phyloP scores from a whole-genome alignment of 2,888 invertebrate genomes.

The Magallana nippona region DNA sequence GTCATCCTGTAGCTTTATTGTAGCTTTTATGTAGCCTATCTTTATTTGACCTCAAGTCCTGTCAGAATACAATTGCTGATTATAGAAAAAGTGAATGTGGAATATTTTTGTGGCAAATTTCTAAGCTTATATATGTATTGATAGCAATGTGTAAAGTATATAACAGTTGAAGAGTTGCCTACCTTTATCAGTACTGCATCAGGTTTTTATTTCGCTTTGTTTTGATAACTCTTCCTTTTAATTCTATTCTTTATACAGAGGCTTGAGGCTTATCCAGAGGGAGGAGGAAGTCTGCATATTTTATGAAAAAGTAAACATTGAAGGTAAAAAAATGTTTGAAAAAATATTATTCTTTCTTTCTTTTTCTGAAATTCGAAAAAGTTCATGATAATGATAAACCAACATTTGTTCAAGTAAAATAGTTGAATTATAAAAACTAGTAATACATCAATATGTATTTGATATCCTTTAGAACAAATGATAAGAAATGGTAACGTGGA shows the following conservation, averaged over 20 bases:
- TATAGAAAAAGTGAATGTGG: too few species aligned
- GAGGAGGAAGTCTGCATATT: constrained; percentile 80
- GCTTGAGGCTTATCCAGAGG: constrained; percentile 79
- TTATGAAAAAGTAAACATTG: constrained; percentile 79
- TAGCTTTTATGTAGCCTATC: too few species aligned
- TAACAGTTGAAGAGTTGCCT: neutral
- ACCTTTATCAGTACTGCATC: neutral
- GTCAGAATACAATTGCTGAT: too few species aligned
- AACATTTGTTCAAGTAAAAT: neutral
- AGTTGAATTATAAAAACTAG: neutral
- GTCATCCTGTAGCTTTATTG: too few species aligned
- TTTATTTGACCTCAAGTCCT: too few species aligned
- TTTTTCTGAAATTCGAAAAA: neutral
- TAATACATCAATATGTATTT: neutral
- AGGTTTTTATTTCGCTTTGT: neutral
- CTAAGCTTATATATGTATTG: neutral
- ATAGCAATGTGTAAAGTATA: neutral
- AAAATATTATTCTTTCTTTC: neutral
- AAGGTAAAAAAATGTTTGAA: constrained; percentile 67
- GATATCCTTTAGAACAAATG: constrained; percentile 75
- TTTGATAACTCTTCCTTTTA: neutral
- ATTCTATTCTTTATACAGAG: constrained; percentile 65
- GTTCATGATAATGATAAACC: too few species aligned
- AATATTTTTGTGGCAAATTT: too few species aligned
- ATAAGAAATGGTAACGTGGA: constrained; percentile 79